These are phyloP conservation scores for Spondyliosoma cantharus DNA, from an alignment of 2,797 vertebrate genomes.

Conservation along the genomic window DNA sequence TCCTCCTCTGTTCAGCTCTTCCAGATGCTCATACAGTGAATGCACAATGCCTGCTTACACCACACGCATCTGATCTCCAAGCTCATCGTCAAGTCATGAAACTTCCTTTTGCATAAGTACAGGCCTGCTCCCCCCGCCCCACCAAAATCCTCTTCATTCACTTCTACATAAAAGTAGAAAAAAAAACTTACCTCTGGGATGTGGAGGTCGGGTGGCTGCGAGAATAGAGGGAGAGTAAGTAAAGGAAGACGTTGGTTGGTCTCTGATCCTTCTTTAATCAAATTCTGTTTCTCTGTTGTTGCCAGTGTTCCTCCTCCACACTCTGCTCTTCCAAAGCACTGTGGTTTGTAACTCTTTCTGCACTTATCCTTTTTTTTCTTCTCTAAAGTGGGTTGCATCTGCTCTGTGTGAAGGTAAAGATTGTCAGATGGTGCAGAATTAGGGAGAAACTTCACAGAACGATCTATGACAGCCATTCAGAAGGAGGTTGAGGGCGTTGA, in stretches of 20 bases:
- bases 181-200: conserved; percentile 9
- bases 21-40: conserved; percentile 55
- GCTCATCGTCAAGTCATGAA: conserved; percentile 44
- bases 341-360: conserved; percentile 54
- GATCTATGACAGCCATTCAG: conserved; percentile 8
- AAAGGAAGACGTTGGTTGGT: conserved; percentile 24
- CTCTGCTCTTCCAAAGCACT: conserved; percentile 49
- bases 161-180: conserved; percentile 23
- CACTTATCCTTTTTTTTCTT: conserved; percentile 4
- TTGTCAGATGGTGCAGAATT: conserved; percentile 33
- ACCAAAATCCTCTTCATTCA: conserved; percentile 30
- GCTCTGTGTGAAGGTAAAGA: conserved; percentile 39
- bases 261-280: conserved; percentile 71
- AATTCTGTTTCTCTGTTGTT: conserved; percentile 45
- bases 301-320: conserved; percentile 63
- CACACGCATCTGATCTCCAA: conserved; percentile 31
- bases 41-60: conserved; percentile 23
- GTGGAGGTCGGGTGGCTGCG: conserved; percentile 26
- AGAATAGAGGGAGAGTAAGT: conserved; percentile 40
- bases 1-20: conserved; percentile 40
- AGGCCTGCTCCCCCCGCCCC: not conserved
- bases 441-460: not conserved
- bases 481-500: not conserved
- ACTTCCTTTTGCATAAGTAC: conserved; percentile 39
- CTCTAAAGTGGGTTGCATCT: conserved; percentile 46